Base-by-base conservation (phyloP, 2,888 invertebrate species). In the Celastrina argiolus region DNA sequence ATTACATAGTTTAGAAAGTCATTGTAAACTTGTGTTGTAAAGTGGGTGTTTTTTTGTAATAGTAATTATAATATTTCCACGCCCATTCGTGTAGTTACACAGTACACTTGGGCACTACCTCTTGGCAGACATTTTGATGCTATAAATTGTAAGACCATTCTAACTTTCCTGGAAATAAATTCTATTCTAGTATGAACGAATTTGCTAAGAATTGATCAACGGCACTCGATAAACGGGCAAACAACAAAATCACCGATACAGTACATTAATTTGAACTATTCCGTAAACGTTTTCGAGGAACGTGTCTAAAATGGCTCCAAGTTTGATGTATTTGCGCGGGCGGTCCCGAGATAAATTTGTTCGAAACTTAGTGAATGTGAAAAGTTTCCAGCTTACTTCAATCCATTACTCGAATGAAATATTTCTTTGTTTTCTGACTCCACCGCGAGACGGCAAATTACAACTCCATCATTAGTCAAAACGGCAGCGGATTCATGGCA, bases 331-430 rank as follows among this genome's bases (percentile, higher is more conserved):
- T 88, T 87, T 86, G 84, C 83, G 82, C 83, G 77, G 82, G 81
- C 85, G n/a, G n/a, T 87, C 86, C 78, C 81, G 87, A 88, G 88
- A 90, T 90, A 88, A 90, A 90, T 90, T 90, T 88, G 88, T 88
- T 88, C 84, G 81, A 86, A 90, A 89, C 85, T 90, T 86, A 83
- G 81, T 85, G 87, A 90, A 90, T 90, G 90, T 85, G 88, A 87
- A 91, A 91, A 90, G 84, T 91, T 91, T 85, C 83, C 82, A 88
- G 87, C 87, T 87, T 84, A 88, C 89, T 91, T 88, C 91, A 89
- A 90, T 91, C 90, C 88, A 91, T 91, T 90, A 90, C 87, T 85
- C 84, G 85, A 87, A 84, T 90, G 87, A 91, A 88, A 91, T 91
- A 89, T 90, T 89, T 89, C 88, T 90, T 90, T 91, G 90, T 90